Conservation (phyloP, 1,140 invertebrate species). For the Carcinoscorpius rotundicauda region DNA sequence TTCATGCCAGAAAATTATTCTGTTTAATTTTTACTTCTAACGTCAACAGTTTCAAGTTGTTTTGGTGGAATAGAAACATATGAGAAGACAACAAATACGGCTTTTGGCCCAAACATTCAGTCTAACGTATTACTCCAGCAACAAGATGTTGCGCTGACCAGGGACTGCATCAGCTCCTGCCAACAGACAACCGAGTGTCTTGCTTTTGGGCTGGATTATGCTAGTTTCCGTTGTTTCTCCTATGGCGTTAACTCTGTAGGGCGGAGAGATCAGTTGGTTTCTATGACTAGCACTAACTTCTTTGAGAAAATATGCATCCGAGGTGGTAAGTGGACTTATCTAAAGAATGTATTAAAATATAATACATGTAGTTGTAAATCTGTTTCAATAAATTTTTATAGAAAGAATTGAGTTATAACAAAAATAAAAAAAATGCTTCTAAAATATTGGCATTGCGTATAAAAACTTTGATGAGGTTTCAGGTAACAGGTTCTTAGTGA, state of each 20-base stretch:
- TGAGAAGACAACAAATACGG: slow-evolving; percentile 35
- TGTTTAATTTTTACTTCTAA: too few relatives aligned
- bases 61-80: slow-evolving; percentile 39
- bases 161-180: slow-evolving; percentile 38
- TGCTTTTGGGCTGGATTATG: slow-evolving; percentile 37
- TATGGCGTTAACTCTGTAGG: slow-evolving; percentile 30
- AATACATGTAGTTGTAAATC: background rate
- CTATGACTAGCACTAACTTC: slow-evolving; percentile 32
- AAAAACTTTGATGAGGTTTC: too few relatives aligned
- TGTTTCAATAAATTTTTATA: too few relatives aligned
- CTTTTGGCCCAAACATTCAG: slow-evolving; percentile 25
- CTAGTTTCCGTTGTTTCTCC: slow-evolving; percentile 33
- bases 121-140: slow-evolving; percentile 31
- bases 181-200: slow-evolving; percentile 34
- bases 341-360: background rate
- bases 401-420: too few relatives aligned
- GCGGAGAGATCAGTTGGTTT: slow-evolving; percentile 29
- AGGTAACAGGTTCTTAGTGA: too few relatives aligned
- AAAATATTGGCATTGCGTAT: too few relatives aligned
- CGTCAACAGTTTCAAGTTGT: slow-evolving; percentile 23
- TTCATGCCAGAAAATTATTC: too few relatives aligned
- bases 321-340: slow-evolving; percentile 27
- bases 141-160: slow-evolving; percentile 35
- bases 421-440: too few relatives aligned
- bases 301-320: slow-evolving; percentile 38